A percentile compares a stretch with the other conserved stretches of the same genome.
phyloP scores from a whole-genome alignment of 2,797 vertebrate genomes.

The Centroberyx gerrardi region DNA sequence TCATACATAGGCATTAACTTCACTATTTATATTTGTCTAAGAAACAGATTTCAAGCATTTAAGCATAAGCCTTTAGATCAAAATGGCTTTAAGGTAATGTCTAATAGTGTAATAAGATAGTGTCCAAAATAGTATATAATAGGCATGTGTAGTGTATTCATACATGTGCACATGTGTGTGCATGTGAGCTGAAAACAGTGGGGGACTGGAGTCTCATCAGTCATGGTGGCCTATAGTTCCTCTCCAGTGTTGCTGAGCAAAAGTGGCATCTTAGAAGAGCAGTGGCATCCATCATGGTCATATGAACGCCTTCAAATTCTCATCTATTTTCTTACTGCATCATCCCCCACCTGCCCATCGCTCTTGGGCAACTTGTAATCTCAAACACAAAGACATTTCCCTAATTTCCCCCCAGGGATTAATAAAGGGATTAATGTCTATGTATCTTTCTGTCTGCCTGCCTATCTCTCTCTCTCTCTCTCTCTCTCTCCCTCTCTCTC shows the following conservation, averaged over 20 bases:
- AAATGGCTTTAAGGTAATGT: no score
- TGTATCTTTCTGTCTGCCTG: no score
- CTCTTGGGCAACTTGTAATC: constrained; percentile 26
- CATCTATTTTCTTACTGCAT: constrained; percentile 10
- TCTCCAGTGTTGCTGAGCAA: constrained; percentile 35
- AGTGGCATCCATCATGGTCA: constrained; percentile 48
- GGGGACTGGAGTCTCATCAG: constrained; percentile 1
- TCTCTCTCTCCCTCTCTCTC: no score
- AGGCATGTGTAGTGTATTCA: not conserved
- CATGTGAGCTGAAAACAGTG: constrained; percentile 13
- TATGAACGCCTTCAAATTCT: constrained; percentile 44
- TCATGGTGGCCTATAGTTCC: constrained; percentile 11
- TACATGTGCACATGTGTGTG: constrained; percentile 11
- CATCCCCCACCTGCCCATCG: constrained; percentile 29
- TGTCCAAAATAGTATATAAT: no score
- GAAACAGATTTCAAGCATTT: no score
- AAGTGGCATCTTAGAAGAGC: constrained; percentile 40
- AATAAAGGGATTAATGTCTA: no score
- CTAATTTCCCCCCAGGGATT: no score
- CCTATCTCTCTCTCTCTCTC: no score
- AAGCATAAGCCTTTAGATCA: no score
- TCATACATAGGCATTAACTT: no score
- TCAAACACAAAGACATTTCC: constrained; percentile 25
- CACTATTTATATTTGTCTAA: no score
- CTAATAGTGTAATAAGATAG: no score